phyloP scores from a whole-genome alignment of 2,888 invertebrate species.

The Beris chalybata region DNA sequence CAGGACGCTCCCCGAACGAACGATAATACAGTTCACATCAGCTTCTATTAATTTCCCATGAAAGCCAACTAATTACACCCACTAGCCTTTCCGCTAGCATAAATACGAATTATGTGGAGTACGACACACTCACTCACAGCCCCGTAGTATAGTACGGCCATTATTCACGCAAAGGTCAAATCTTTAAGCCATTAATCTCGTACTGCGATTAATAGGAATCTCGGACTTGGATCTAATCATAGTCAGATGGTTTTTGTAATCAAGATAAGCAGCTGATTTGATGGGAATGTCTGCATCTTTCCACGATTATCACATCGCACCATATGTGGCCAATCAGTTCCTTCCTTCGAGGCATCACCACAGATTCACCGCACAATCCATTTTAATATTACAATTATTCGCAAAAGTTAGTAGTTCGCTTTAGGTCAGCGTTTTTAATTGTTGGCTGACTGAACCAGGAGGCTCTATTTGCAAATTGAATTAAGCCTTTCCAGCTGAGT shows the following conservation, averaged over 20 bases:
- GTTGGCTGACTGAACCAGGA: no score
- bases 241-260: constrained; percentile 19
- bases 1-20: background rate
- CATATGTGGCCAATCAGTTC: no score
- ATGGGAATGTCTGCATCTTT: constrained; percentile 10
- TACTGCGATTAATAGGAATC: background rate
- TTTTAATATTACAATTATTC: no score
- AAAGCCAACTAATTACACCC: constrained; percentile 27
- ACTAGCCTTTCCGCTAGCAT: constrained; percentile 5
- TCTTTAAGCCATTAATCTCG: constrained; percentile 29
- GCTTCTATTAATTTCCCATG: constrained; percentile 27
- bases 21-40: background rate
- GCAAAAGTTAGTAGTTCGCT: no score
- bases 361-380: no score
- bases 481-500: no score
- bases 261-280: constrained; percentile 21
- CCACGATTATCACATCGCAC: constrained; percentile 1
- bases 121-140: no score
- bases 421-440: no score
- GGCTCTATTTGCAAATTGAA: no score
- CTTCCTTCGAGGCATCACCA: no score
- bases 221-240: constrained; percentile 17
- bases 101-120: background rate
- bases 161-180: constrained; percentile 25
- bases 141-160: background rate